A percentile compares a stretch with the other conserved stretches of the same genome.
Evolutionary conservation across 2,113 vertebrate genomes (phyloP).

Genomic region (Sylvia atricapilla): DNA sequence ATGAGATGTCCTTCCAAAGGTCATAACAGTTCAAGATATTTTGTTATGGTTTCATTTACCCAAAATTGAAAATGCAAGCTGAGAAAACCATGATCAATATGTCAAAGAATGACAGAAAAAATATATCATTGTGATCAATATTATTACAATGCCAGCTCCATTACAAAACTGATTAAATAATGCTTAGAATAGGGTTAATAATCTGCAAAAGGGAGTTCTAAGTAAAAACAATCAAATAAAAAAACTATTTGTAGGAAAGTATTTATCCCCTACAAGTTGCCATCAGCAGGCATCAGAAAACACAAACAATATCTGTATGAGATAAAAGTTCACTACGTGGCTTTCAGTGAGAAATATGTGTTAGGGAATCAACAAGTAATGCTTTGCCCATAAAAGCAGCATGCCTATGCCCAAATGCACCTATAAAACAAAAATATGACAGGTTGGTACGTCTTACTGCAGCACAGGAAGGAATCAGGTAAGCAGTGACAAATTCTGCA

Average conservation of each 20-base stretch:
- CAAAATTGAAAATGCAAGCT: not conserved
- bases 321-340: not conserved
- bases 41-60: not conserved
- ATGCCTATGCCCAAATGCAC: not conserved
- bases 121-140: not conserved
- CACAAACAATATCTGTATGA: fast-evolving
- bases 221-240: not conserved
- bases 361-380: not conserved
- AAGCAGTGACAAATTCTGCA: not conserved
- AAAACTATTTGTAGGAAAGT: not conserved
- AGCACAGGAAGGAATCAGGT: not conserved
- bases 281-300: not conserved
- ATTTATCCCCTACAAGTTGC: not conserved
- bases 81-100: not conserved
- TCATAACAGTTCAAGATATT: not conserved
- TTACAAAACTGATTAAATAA: slow-evolving; percentile 1
- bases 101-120: not conserved
- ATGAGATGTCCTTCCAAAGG: slow-evolving; percentile 4
- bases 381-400: not conserved
- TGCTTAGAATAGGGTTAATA: not conserved
- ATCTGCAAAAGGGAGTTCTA: not conserved
- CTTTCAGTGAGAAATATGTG: not conserved
- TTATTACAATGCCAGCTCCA: not conserved
- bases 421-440: not conserved
- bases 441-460: not conserved